A percentile compares a stretch with the other conserved stretches of the same genome.
Conservation (phyloP, 1,140 invertebrate species). For the Drosophila ogumai region DNA sequence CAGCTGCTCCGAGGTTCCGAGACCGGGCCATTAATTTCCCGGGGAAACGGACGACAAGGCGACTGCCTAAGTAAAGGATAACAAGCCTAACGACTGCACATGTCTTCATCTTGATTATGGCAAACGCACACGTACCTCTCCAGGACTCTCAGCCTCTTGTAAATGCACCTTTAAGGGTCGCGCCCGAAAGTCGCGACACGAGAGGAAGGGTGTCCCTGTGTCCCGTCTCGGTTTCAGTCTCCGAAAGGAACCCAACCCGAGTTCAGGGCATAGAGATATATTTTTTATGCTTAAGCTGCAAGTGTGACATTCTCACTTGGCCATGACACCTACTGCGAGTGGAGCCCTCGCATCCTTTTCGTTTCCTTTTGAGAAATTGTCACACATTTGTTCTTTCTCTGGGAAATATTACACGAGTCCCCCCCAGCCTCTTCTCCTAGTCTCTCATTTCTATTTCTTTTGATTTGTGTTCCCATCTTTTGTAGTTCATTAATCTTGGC, state of each 20-base stretch:
- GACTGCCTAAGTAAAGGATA: slow-evolving; percentile 72
- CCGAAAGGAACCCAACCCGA: slow-evolving; percentile 5
- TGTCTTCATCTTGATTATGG: slow-evolving; percentile 74
- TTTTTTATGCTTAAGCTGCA: slow-evolving; percentile 62
- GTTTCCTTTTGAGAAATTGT: slow-evolving; percentile 70
- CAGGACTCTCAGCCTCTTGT: slow-evolving; percentile 35
- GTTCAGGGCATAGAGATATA: slow-evolving; percentile 28
- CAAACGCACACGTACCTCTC: slow-evolving; percentile 46
- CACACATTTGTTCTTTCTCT: slow-evolving; percentile 68
- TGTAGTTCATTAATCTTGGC: slow-evolving; percentile 77
- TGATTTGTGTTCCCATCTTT: slow-evolving; percentile 79
- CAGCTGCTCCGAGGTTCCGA: slow-evolving; percentile 54
- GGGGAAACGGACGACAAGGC: slow-evolving; percentile 48
- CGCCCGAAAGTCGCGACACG: slow-evolving; percentile 39
- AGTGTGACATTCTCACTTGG: slow-evolving; percentile 80
- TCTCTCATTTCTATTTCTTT: slow-evolving; percentile 53
- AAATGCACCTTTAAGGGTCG: slow-evolving; percentile 58
- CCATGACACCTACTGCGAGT: slow-evolving; percentile 63
- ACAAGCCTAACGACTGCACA: slow-evolving; percentile 73
- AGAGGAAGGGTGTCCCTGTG: slow-evolving; percentile 3
- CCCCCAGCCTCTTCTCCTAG: slow-evolving; percentile 29
- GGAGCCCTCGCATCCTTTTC: slow-evolving; percentile 52
- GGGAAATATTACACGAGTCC: slow-evolving; percentile 26
- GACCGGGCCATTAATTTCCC: slow-evolving; percentile 65
- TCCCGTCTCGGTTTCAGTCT: slow-evolving; percentile 31